Evolutionary conservation across 2,113 vertebrate species (phyloP).

Genomic region (Halcyon senegalensis): DNA sequence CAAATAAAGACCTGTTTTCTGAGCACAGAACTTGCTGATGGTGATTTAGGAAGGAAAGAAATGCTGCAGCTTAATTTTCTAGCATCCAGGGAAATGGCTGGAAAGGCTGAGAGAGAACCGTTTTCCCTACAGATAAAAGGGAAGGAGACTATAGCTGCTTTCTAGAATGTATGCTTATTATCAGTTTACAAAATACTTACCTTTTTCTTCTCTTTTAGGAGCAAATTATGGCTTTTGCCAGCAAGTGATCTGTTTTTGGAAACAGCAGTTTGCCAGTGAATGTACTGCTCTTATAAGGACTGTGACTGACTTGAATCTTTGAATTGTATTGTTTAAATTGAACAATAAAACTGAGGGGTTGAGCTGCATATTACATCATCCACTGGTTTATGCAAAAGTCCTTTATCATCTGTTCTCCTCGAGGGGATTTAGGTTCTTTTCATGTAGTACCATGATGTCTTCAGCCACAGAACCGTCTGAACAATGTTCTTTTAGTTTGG

Average conservation of each 20-base stretch:
- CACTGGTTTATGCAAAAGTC: background rate
- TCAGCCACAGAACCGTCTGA: background rate
- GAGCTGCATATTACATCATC: background rate
- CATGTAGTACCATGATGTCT: background rate
- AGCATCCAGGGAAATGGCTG: background rate
- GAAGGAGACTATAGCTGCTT: background rate
- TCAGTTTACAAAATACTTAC: background rate
- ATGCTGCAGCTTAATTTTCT: background rate
- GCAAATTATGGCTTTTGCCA: constrained; percentile 94
- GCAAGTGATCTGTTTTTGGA: constrained; percentile 80
- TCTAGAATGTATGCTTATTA: background rate
- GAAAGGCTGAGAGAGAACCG: background rate
- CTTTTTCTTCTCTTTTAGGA: constrained; percentile 80
- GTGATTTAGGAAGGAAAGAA: background rate
- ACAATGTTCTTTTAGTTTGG: background rate
- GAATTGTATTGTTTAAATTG: background rate
- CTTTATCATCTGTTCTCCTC: background rate
- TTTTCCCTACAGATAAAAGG: background rate
- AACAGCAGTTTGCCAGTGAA: background rate
- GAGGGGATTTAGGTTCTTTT: background rate
- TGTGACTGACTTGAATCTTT: background rate
- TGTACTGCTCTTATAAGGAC: background rate
- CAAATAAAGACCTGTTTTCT: background rate
- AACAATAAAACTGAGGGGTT: constrained; percentile 40
- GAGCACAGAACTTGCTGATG: background rate